phyloP scores from a whole-genome alignment of 2,888 invertebrate species.

The Trisateles emortualis region DNA sequence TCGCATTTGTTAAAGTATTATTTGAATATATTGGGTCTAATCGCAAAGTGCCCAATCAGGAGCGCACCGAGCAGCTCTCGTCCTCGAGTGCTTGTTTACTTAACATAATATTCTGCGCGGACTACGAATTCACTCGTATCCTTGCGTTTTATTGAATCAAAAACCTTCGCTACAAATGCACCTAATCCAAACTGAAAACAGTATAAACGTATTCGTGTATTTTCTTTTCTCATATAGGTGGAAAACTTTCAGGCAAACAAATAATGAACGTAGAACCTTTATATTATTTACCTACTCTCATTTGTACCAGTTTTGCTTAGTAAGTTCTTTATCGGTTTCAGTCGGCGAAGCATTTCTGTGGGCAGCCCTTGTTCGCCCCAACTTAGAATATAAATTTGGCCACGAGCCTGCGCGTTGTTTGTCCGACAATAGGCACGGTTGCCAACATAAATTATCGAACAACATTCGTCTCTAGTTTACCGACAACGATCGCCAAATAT shows the following conservation, averaged over 20 bases:
- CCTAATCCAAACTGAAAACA: constrained; percentile 46
- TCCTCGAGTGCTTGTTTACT: constrained; percentile 65
- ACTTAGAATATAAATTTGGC: constrained; percentile 80
- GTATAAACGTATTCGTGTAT: constrained; percentile 35
- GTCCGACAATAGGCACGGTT: constrained; percentile 72
- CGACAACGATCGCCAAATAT: constrained; percentile 69
- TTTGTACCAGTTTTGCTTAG: constrained; percentile 67
- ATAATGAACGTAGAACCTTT: constrained; percentile 52
- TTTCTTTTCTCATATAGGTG: constrained; percentile 27
- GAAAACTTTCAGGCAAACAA: constrained; percentile 49
- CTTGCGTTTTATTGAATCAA: constrained; percentile 66
- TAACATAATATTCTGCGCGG: constrained; percentile 65
- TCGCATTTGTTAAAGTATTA: background rate
- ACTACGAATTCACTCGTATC: constrained; percentile 61
- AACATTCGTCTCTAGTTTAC: constrained; percentile 71
- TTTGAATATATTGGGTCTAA: background rate
- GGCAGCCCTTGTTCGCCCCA: constrained; percentile 61
- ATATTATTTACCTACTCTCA: constrained; percentile 60
- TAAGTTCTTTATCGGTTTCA: constrained; percentile 66
- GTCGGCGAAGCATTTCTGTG: constrained; percentile 59
- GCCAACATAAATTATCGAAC: constrained; percentile 78
- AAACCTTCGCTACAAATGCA: constrained; percentile 58
- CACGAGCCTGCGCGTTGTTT: constrained; percentile 66
- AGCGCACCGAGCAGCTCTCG: constrained; percentile 32
- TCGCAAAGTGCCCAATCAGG: constrained; percentile 20